Base-by-base conservation (phyloP, 2,113 vertebrate genomes). In the Syrrhaptes paradoxus region DNA sequence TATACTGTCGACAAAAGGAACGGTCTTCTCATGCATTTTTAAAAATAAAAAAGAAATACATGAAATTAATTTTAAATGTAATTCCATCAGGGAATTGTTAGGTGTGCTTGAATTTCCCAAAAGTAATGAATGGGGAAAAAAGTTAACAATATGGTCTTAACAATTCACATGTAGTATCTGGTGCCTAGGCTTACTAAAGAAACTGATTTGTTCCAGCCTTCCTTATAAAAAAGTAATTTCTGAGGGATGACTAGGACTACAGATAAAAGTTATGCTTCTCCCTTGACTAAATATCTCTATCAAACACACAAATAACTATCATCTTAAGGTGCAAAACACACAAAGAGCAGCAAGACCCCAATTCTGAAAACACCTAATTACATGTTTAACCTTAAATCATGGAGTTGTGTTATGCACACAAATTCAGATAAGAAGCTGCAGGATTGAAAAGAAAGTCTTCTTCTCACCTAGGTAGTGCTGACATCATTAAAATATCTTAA, bases 181-280 rank as follows among this genome's bases (percentile, higher is more conserved):
- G 46, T 34, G 67, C 34, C 66, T 17, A 76, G 54, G 80, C 9
- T 83, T 46, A 83, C 79, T 90, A 63, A 41, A 93, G 10, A 74
- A 93, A 90, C 58, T 8, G 0, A 58, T 78, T 75, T 93, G 32
- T 51, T 83, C 73, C 61, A 59, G 10, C 25, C 38, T 63, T 88
- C 72, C 57, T 72, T 67, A 32, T 10, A 41, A 83, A 76, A 77
- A 45, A 92, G 11, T 74, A 71, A 93, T 95, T 97, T 93, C 67
- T 83, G 63, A 86, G 67, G 73, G 25, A 88, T 71, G 48, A 67
- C 25, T 75, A 51, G n/a, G 18, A 32, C 38, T 75, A 72, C 19
- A 65, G 22, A 88, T 34, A 57, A 59, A 91, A 87, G 48, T 75
- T 71, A n/a, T 2, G 6, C 17, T 87, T 75, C 36, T 90, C 74